phyloP scores from a whole-genome alignment of 2,888 invertebrate species.

The Nephrotoma flavescens region DNA sequence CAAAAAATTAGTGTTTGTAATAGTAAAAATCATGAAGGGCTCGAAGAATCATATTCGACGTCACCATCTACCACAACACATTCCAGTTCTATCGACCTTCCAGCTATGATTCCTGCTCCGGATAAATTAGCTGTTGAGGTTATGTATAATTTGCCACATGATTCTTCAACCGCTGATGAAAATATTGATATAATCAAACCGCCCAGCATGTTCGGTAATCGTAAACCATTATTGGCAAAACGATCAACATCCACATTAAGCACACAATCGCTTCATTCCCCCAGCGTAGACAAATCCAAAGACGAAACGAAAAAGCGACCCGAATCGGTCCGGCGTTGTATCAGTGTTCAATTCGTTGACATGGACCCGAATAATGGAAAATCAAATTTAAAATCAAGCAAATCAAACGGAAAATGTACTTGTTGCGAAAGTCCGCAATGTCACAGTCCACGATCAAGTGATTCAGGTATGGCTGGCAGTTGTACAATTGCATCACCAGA shows the following conservation, averaged over 20 bases:
- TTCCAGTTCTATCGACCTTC: constrained; percentile 41
- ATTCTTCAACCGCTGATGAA: constrained; percentile 12
- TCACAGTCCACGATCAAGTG: constrained; percentile 57
- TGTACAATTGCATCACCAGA: constrained; percentile 60
- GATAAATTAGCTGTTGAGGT: constrained; percentile 38
- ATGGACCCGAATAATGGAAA: not conserved
- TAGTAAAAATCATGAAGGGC: constrained; percentile 9
- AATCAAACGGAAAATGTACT: constrained; percentile 29
- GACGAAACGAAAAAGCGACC: constrained; percentile 5
- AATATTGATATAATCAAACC: constrained; percentile 32
- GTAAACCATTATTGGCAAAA: constrained; percentile 18
- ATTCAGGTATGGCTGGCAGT: constrained; percentile 73
- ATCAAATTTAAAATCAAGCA: constrained; percentile 3
- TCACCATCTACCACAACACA: constrained; percentile 31
- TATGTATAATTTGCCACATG: constrained; percentile 34
- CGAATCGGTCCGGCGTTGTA: constrained; percentile 32
- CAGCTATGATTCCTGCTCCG: constrained; percentile 34
- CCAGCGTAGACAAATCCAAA: constrained; percentile 21
- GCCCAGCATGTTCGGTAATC: constrained; percentile 43
- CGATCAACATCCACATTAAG: constrained; percentile 26
- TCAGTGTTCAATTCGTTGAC: constrained; percentile 35
- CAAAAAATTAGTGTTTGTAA: constrained; percentile 23
- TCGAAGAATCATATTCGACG: constrained; percentile 3
- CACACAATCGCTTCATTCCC: constrained; percentile 41
- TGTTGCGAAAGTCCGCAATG: constrained; percentile 47